Percentiles rank a stretch among this genome's conserved stretches.
Conservation (phyloP, 2,797 vertebrate species). For the Tinamus major region DNA sequence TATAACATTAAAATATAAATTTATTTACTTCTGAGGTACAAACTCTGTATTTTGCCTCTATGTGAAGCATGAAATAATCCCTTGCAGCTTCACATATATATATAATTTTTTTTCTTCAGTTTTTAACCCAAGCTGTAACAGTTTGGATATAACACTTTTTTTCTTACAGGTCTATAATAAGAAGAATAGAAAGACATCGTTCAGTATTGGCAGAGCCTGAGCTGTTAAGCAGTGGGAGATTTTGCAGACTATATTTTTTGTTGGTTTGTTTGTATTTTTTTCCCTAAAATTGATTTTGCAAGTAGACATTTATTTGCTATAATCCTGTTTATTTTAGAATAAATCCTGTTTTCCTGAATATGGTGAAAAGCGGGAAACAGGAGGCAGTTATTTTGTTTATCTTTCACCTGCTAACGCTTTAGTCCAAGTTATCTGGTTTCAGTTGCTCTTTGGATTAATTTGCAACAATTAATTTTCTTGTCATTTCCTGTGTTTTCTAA, state of each 20-base stretch:
- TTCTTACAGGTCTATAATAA: conserved; percentile 29
- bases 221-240: conserved; percentile 22
- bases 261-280: neutral
- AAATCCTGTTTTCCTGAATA: conserved; percentile 35
- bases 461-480: neutral
- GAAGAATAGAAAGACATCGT: conserved; percentile 17
- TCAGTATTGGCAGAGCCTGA: neutral
- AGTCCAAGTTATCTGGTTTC: neutral
- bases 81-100: neutral
- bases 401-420: neutral
- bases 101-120: neutral
- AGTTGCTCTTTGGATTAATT: neutral
- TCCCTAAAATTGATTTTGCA: conserved; percentile 24
- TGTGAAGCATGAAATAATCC: conserved; percentile 58
- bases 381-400: neutral
- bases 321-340: conserved; percentile 42
- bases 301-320: neutral
- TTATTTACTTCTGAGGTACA: conserved; percentile 47
- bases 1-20: conserved; percentile 53
- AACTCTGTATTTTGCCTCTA: conserved; percentile 48
- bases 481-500: neutral
- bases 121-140: conserved; percentile 46
- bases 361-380: neutral
- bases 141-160: conserved; percentile 20
- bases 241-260: neutral